Percentiles rank a stretch among this genome's conserved stretches.
These are phyloP conservation scores for Agrochola litura DNA, from an alignment of 2,888 invertebrate genomes.

Conservation along the genomic window DNA sequence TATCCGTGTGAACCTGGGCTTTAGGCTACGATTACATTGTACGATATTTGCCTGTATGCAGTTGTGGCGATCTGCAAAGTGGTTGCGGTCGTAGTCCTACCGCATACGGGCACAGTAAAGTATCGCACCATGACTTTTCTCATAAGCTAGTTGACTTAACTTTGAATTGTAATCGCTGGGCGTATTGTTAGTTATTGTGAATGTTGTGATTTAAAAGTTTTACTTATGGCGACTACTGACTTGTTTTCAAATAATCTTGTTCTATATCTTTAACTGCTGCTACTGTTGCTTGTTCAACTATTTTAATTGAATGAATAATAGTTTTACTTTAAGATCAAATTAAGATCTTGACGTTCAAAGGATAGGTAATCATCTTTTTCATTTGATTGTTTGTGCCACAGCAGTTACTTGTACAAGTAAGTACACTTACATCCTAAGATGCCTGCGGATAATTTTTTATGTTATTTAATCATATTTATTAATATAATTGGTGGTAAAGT, in stretches of 20 bases:
- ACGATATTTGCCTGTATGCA: not conserved
- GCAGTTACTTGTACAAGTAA: not conserved
- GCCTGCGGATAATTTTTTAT: too few species aligned
- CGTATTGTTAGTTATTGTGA: constrained; percentile 52
- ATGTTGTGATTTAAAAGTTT: constrained; percentile 48
- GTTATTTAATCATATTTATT: too few species aligned
- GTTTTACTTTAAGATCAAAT: not conserved
- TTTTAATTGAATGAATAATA: constrained; percentile 6
- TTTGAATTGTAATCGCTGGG: constrained; percentile 14
- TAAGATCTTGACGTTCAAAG: not conserved
- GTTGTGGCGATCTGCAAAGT: not conserved
- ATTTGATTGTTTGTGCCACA: not conserved
- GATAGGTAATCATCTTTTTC: not conserved
- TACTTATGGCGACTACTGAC: constrained; percentile 21
- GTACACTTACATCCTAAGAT: too few species aligned
- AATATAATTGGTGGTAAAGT: too few species aligned
- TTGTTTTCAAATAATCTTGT: constrained; percentile 40
- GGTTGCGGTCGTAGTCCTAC: too few species aligned
- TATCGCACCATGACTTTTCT: not conserved
- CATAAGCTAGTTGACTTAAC: constrained; percentile 1
- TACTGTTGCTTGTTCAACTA: constrained; percentile 15
- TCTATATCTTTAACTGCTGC: constrained; percentile 35
- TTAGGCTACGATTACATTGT: too few species aligned
- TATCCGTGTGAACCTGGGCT: too few species aligned
- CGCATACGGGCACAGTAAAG: not conserved